Evolutionary conservation across 2,113 vertebrate species (phyloP).

Genomic region (Cercopithecus mona): DNA sequence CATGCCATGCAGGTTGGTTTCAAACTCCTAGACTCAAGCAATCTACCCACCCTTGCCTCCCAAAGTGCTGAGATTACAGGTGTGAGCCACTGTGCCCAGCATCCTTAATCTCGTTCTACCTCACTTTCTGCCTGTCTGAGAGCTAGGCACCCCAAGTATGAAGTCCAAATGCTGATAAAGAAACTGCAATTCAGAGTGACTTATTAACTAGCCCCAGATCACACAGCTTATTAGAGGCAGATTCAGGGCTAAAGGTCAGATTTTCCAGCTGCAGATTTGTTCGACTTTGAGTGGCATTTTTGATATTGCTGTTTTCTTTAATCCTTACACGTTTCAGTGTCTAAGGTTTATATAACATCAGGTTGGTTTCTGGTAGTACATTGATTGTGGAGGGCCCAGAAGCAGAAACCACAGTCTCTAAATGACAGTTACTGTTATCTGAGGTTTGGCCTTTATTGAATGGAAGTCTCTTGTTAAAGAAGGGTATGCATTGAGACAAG

Average conservation of each 20-base stretch:
- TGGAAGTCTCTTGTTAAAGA: conserved; percentile 35
- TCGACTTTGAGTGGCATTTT: neutral
- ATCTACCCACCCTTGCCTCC: too few relatives aligned
- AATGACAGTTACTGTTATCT: conserved; percentile 11
- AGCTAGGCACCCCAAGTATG: neutral
- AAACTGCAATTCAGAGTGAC: neutral
- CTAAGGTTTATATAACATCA: neutral
- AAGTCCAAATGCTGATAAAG: neutral
- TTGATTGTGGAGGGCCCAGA: conserved; percentile 49
- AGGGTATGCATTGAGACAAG: neutral
- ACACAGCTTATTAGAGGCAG: neutral
- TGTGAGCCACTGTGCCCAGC: too few relatives aligned
- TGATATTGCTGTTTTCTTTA: neutral
- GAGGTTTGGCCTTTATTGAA: conserved; percentile 68
- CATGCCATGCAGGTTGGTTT: too few relatives aligned
- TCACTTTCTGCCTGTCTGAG: neutral
- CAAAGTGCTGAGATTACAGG: too few relatives aligned
- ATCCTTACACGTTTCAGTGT: neutral
- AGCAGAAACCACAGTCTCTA: conserved; percentile 59
- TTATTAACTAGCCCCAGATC: neutral
- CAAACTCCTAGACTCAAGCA: too few relatives aligned
- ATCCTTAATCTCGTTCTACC: neutral
- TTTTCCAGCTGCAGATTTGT: neutral
- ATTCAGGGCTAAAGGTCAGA: neutral
- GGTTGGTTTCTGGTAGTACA: conserved; percentile 1